Evolutionary conservation across 2,113 vertebrate genomes (phyloP).

Genomic region (Neodontobutis hainanensis): DNA sequence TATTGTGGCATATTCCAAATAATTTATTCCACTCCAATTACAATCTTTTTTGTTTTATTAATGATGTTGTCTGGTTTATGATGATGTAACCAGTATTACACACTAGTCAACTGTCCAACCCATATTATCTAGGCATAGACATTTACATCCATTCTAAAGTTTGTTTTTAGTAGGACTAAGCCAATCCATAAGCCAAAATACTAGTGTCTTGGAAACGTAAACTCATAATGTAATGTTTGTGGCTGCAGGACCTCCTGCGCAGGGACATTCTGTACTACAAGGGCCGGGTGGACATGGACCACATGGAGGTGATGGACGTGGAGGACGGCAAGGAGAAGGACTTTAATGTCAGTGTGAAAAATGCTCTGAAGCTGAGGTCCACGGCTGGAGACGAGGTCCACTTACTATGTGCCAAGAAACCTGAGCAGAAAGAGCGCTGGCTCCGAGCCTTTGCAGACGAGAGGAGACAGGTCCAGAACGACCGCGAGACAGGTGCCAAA

Average conservation of each 20-base stretch:
- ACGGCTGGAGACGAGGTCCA: conserved; percentile 79
- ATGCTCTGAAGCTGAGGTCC: conserved; percentile 86
- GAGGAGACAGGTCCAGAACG: conserved; percentile 88
- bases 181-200: no score
- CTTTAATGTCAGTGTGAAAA: conserved; percentile 89
- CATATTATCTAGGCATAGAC: no score
- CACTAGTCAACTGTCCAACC: no score
- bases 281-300: conserved; percentile 88
- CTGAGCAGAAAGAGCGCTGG: conserved; percentile 94
- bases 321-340: conserved; percentile 93
- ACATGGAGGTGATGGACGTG: conserved; percentile 88
- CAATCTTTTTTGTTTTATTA: no score
- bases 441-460: conserved; percentile 90
- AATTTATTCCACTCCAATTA: no score
- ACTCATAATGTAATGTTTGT: background rate
- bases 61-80: no score
- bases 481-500: conserved; percentile 87
- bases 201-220: no score
- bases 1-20: no score
- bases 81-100: no score
- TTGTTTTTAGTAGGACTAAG: no score
- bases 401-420: conserved; percentile 92
- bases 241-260: conserved; percentile 87
- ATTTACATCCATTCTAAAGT: no score
- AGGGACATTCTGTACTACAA: conserved; percentile 95